Evolutionary conservation across 2,797 vertebrate genomes (phyloP).

Genomic region (Anguilla marmorata): DNA sequence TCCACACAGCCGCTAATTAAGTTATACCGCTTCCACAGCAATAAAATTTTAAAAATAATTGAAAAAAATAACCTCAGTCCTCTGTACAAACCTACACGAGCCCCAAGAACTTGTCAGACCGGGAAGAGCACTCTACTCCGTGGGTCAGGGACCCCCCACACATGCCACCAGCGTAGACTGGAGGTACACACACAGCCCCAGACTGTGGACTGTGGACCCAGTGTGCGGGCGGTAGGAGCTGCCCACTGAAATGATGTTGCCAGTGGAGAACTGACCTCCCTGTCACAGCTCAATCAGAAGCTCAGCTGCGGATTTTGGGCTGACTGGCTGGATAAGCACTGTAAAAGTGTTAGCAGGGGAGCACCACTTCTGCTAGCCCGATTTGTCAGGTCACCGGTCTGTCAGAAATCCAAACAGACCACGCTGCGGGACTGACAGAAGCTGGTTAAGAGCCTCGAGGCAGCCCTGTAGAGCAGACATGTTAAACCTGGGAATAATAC

Average conservation of each 20-base stretch:
- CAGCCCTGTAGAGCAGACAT: background rate
- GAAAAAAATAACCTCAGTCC: background rate
- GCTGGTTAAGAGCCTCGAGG: background rate
- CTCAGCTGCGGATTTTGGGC: background rate
- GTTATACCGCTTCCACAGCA: background rate
- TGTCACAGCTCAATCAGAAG: background rate
- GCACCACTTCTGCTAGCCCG: background rate
- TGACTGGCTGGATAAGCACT: background rate
- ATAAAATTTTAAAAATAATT: background rate
- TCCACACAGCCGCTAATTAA: background rate
- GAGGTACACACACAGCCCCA: background rate
- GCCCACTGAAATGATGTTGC: background rate
- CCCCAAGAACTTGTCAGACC: background rate
- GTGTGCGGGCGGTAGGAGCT: background rate
- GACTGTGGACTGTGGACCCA: background rate
- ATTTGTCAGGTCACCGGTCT: constrained; percentile 1
- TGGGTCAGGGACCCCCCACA: background rate
- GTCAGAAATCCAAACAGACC: constrained; percentile 1
- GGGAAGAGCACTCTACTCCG: background rate
- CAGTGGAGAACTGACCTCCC: background rate
- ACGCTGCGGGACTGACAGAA: background rate
- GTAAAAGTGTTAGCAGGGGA: background rate
- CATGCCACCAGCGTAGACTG: background rate
- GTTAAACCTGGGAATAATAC: background rate
- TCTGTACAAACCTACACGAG: background rate